Evolutionary conservation across 1,140 invertebrate genomes (phyloP), one percentile per base, ranked within the genome.

Genomic region (Hylyphantes graminicola): DNA sequence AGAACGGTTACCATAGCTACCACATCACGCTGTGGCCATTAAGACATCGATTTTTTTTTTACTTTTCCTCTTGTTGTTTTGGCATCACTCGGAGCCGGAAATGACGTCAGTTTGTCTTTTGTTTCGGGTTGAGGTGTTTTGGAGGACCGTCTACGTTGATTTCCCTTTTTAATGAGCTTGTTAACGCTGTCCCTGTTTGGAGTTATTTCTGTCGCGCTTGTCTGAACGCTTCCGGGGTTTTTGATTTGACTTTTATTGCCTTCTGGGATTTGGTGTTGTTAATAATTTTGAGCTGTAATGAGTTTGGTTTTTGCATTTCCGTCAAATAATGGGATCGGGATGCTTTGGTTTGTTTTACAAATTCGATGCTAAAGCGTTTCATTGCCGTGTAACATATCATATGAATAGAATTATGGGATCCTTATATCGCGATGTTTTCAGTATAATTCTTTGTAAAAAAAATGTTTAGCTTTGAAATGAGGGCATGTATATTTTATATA

Each of bases 1-100:
- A 67, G 63, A 78, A 65, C 63, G 61, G 76, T 78, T 67, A 53
- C 35, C 51, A 78, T 78, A 19, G 50, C n/a, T 65, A 78, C 76
- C 67, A 64, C 76, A 78, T 78, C 76, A 21, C 51, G 50, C 61
- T 51, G 76, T 78, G 63, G 76, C 61, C 76, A 78, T 78, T 78
- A 78, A 65, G 76, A 63, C 61, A 78, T 78, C 76, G 76, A 78
- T 78, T 76, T 78, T 78, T 78, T 76, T 78, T 65, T 78, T 35
- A 35, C 35, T 35, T 35, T 35, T 64, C 55, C n/a, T 65, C 67
- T 78, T 67, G 51, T 67, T 78, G 61, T 78, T 78, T 78, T 78
- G 76, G 76, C 76, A 78, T 65, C 74, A 76, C 57, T 63, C 74
- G 64, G 57, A 76, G 74, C 76, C 76, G 76, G 76, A 78, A 54